phyloP scores from a whole-genome alignment of 2,797 vertebrate genomes.

The Poecilia picta region DNA sequence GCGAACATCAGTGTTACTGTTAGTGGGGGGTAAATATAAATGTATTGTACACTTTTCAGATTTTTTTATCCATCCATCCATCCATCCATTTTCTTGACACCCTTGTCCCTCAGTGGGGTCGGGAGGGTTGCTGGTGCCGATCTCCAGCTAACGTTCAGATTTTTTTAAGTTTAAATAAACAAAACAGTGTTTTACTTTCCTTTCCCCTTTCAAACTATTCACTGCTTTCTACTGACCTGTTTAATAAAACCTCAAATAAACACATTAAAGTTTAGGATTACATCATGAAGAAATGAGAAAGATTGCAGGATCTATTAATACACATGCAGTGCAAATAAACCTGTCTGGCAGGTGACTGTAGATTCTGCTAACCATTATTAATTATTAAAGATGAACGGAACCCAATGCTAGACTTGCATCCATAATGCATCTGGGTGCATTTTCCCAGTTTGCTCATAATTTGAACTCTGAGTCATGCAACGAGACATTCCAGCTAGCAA shows the following conservation, averaged over 20 bases:
- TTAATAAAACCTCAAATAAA: neutral
- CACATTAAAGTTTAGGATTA: neutral
- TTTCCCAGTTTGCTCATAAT: constrained; percentile 53
- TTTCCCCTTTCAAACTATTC: neutral
- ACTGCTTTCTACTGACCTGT: neutral
- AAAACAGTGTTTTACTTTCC: neutral
- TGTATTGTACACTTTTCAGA: neutral
- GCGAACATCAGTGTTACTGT: neutral
- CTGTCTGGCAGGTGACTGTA: neutral
- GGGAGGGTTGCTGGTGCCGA: too few species aligned
- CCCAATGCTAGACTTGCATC: constrained; percentile 65
- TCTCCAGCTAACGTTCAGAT: too few species aligned
- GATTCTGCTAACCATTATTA: constrained; percentile 49
- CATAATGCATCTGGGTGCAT: constrained; percentile 76
- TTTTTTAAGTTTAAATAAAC: neutral
- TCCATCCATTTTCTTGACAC: too few species aligned
- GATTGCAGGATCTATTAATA: neutral
- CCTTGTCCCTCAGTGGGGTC: too few species aligned
- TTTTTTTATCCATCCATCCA: too few species aligned
- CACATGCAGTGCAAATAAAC: constrained; percentile 28
- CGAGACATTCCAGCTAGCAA: constrained; percentile 9
- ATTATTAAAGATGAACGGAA: constrained; percentile 79
- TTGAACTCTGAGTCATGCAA: constrained; percentile 37
- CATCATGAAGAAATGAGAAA: neutral
- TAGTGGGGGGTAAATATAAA: neutral